Evolutionary conservation across 2,113 vertebrate genomes (phyloP).

Genomic region (Ptychochromis oligacanthus): DNA sequence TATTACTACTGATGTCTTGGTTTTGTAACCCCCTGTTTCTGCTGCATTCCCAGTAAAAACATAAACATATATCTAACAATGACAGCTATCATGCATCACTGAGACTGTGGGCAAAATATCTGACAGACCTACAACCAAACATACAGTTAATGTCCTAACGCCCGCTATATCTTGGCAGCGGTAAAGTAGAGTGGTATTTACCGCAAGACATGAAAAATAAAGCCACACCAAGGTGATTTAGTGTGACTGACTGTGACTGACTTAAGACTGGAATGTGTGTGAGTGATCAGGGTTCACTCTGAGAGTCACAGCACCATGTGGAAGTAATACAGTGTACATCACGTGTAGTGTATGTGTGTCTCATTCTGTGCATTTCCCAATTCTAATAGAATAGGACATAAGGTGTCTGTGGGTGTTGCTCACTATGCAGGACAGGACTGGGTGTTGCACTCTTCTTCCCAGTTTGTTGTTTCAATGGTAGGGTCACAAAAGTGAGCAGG

Average conservation of each 20-base stretch:
- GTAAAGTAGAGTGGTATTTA: constrained; percentile 27
- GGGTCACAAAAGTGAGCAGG: constrained; percentile 85
- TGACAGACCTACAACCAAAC: constrained; percentile 21
- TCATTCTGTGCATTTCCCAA: background rate
- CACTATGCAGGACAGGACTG: constrained; percentile 92
- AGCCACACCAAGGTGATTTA: constrained; percentile 47
- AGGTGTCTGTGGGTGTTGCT: constrained; percentile 61
- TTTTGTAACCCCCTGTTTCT: constrained; percentile 1
- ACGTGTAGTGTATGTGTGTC: background rate
- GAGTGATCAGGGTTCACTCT: constrained; percentile 10
- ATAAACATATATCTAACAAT: constrained; percentile 17
- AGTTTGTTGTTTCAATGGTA: constrained; percentile 79
- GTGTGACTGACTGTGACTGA: constrained; percentile 32
- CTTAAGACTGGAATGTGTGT: constrained; percentile 3
- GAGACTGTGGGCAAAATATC: constrained; percentile 11
- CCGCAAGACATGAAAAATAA: constrained; percentile 20
- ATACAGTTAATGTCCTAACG: constrained; percentile 6
- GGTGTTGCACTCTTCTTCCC: constrained; percentile 87
- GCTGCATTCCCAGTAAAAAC: constrained; percentile 8
- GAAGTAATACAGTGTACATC: background rate
- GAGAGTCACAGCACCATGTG: constrained; percentile 23
- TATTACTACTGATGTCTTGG: background rate
- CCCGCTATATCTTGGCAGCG: constrained; percentile 1
- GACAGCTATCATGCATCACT: constrained; percentile 30
- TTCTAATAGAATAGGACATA: background rate